Base-by-base conservation (phyloP, 2,888 invertebrate species). In the Erpobdella octoculata region DNA sequence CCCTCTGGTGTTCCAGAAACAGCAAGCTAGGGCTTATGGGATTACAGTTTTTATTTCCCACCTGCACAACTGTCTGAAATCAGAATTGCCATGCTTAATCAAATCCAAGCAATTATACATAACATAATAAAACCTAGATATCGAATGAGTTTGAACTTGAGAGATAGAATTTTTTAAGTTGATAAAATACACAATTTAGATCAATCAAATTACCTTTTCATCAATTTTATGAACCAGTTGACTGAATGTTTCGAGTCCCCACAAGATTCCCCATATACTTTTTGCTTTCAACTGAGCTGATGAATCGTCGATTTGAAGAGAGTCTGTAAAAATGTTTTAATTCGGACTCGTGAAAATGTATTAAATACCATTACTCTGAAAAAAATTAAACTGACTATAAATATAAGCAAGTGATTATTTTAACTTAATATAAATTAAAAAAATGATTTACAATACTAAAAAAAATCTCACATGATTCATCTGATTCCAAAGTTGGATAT, bases 171-270 rank as follows among this genome's bases (percentile, higher is more conserved):
- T n/a, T n/a, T n/a, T n/a, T n/a, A n/a, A n/a, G n/a, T n/a, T n/a
- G n/a, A n/a, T n/a, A n/a, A n/a, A n/a, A n/a, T n/a, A n/a, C n/a
- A n/a, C n/a, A n/a, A n/a, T n/a, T n/a, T n/a, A n/a, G n/a, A n/a
- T n/a, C n/a, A n/a, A n/a, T n/a, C n/a, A n/a, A n/a, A n/a, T n/a
- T n/a, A 53, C 53, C 28, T 28, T 3, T 53, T 28, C 53, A 53
- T 53, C 53, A n/a, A 53, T 53, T 28, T 53, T 53, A 28, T 53
- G 53, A 53, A 90, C 83, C 18, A 92, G 83, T 79, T 94, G 94
- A 2, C 89, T 88, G 81, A 93, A 90, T 0, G 91, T 89, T 83
- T 94, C 93, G 76, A 95, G 84, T 0, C 91, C 94, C 78, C 92
- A 86, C 53, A 94, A 81, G 67, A 89, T 86, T 46, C 93, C 93